Conservation (phyloP, 2,797 vertebrate species). For the Pseudochirops corinnae region DNA sequence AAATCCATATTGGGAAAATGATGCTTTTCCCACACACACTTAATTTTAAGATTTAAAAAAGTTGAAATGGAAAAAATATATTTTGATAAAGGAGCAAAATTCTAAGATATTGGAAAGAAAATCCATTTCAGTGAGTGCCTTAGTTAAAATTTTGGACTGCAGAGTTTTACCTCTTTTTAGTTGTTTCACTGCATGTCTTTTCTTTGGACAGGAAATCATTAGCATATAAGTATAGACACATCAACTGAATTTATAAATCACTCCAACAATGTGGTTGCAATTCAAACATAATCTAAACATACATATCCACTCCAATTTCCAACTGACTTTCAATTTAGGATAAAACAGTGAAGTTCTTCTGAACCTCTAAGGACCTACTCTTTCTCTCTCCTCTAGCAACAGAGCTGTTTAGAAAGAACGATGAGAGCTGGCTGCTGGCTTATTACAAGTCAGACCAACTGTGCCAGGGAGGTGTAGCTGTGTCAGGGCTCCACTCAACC, state of each 20-base stretch:
- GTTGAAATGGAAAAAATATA: background rate
- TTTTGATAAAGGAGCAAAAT: background rate
- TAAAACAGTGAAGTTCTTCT: background rate
- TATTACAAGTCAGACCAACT: background rate
- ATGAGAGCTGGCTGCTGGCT: background rate
- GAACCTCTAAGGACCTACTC: background rate
- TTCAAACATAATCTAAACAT: background rate
- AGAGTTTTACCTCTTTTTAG: background rate
- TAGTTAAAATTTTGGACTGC: background rate
- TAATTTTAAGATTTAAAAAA: constrained; percentile 42
- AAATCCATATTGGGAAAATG: background rate
- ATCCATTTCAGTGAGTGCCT: background rate
- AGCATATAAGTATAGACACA: background rate
- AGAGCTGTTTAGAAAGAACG: background rate
- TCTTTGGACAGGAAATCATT: background rate
- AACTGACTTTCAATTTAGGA: constrained; percentile 4
- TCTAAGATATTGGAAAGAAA: background rate
- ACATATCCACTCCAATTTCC: background rate
- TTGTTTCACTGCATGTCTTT: background rate
- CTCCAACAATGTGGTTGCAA: background rate
- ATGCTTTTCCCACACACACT: background rate
- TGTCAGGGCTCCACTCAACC: background rate
- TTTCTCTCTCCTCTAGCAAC: background rate
- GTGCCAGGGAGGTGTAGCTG: background rate
- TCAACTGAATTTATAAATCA: background rate